phyloP scores from a whole-genome alignment of 2,797 vertebrate genomes.

The Danio aesculapii region DNA sequence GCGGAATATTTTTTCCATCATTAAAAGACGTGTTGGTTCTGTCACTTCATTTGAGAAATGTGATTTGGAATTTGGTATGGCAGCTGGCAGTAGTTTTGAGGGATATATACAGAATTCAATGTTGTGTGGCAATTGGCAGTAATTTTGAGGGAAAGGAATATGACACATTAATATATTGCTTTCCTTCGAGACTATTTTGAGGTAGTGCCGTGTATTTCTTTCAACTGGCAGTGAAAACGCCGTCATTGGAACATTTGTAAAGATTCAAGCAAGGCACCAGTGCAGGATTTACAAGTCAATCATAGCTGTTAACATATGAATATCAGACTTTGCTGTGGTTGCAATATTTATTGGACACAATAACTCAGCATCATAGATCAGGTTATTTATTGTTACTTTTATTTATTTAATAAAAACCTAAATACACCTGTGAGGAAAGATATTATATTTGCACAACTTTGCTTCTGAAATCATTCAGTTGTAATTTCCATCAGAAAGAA shows the following conservation, averaged over 20 bases:
- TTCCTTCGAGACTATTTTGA: slow-evolving; percentile 36
- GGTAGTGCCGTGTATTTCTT: slow-evolving; percentile 22
- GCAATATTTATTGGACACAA: not conserved
- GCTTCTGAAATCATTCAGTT: not conserved
- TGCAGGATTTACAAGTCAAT: slow-evolving; percentile 9
- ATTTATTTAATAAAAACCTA: not conserved
- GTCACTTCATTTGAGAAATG: slow-evolving; percentile 58
- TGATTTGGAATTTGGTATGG: slow-evolving; percentile 37
- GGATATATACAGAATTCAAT: slow-evolving; percentile 24
- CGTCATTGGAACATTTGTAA: slow-evolving; percentile 13
- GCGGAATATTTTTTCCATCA: slow-evolving; percentile 44
- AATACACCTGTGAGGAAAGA: not conserved
- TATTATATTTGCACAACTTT: not conserved
- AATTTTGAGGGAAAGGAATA: slow-evolving; percentile 20
- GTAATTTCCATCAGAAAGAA: slow-evolving; percentile 20
- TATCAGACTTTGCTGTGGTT: not conserved
- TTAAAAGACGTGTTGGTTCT: slow-evolving; percentile 56
- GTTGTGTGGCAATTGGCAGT: slow-evolving; percentile 33
- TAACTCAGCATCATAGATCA: slow-evolving; percentile 4
- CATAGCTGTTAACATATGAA: slow-evolving; percentile 18
- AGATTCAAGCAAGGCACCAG: slow-evolving; percentile 20
- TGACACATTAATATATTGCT: slow-evolving; percentile 33
- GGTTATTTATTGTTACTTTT: slow-evolving; percentile 1
- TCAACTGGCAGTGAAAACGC: slow-evolving; percentile 30
- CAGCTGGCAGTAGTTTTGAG: slow-evolving; percentile 41